These are phyloP conservation scores for Hydractinia symbiolongicarpus DNA, from an alignment of 30 jellyfish, hydroid and myxozoan species.

Conservation along the genomic window DNA sequence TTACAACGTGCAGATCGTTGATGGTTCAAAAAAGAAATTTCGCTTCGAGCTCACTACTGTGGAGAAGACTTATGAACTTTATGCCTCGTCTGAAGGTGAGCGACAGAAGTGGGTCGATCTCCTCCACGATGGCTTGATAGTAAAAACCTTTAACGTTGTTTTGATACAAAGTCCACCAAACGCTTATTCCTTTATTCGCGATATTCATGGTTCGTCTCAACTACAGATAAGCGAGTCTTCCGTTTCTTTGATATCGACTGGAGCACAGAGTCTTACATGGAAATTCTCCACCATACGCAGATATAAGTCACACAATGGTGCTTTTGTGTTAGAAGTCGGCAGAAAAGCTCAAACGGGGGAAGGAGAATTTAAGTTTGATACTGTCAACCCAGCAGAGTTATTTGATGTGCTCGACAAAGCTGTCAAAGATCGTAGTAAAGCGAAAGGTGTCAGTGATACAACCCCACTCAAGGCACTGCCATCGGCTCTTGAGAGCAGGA, in stretches of 20 bases:
- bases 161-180: conserved; percentile 22
- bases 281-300: conserved; percentile 83
- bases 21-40: conserved; percentile 3
- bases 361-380: conserved; percentile 67
- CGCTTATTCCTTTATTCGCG: conserved; percentile 1
- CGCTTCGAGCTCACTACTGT: conserved; percentile 22
- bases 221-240: conserved; percentile 2
- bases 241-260: not conserved
- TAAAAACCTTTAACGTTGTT: conserved; percentile 9
- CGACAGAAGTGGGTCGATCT: conserved; percentile 31
- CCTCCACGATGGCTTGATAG: not conserved
- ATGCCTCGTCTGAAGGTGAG: conserved; percentile 12
- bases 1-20: not conserved
- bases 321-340: conserved; percentile 78
- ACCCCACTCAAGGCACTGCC: not conserved
- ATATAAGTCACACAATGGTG: conserved; percentile 59
- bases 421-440: conserved; percentile 50
- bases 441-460: not conserved
- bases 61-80: conserved; percentile 15
- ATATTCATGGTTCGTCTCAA: conserved; percentile 3
- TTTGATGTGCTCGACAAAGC: conserved; percentile 63
- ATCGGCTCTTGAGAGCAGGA: not conserved
- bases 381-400: conserved; percentile 56
- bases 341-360: conserved; percentile 90
- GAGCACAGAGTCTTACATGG: conserved; percentile 7